Evolutionary conservation across 1,140 invertebrate genomes (phyloP).

Genomic region (Trissolcus basalis): DNA sequence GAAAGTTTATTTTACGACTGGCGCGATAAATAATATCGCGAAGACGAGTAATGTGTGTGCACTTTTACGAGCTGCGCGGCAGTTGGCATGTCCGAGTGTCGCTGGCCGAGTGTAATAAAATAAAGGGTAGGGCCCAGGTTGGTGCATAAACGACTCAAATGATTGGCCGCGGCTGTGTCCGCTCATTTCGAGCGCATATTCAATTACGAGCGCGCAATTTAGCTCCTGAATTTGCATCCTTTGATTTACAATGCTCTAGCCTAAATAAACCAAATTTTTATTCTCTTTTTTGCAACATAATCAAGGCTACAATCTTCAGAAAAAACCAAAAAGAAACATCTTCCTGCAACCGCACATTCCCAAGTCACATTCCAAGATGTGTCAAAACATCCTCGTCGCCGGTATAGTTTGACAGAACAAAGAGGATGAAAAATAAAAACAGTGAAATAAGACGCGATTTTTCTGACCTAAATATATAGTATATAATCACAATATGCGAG

Average conservation of each 20-base stretch:
- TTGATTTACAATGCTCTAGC: constrained; percentile 8
- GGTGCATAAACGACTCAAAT: constrained; percentile 48
- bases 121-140: constrained; percentile 42
- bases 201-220: constrained; percentile 44
- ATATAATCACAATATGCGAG: constrained; percentile 45
- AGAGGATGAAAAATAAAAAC: too few relatives aligned
- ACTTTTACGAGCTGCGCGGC: constrained; percentile 53
- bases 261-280: too few relatives aligned
- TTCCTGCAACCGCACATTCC: too few relatives aligned
- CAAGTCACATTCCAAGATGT: too few relatives aligned
- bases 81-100: constrained; percentile 52
- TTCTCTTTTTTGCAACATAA: too few relatives aligned
- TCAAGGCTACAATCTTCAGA: too few relatives aligned
- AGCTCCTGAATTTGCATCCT: constrained; percentile 39
- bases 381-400: too few relatives aligned
- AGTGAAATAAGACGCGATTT: constrained; percentile 3
- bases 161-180: constrained; percentile 19
- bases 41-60: constrained; percentile 30
- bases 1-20: constrained; percentile 55
- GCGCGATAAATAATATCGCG: constrained; percentile 58
- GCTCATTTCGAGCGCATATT: constrained; percentile 25
- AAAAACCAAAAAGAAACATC: too few relatives aligned
- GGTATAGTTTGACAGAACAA: too few relatives aligned
- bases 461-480: constrained; percentile 36
- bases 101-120: constrained; percentile 41